Conservation (phyloP, 2,113 vertebrate genomes). For the Ochotona princeps region DNA sequence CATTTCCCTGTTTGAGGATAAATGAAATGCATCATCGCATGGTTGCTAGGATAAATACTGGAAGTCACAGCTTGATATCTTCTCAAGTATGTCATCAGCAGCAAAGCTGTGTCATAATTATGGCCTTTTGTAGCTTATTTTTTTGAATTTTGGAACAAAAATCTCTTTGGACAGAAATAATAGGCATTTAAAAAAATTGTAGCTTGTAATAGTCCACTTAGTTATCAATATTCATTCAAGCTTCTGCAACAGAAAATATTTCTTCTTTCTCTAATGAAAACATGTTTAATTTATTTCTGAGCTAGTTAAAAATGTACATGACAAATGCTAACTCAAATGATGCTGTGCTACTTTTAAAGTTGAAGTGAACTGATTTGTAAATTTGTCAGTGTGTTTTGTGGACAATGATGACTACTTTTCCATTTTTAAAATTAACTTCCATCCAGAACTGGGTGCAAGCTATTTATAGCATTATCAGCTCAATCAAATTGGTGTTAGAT, state of each 20-base stretch:
- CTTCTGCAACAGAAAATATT: background rate
- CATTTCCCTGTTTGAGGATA: background rate
- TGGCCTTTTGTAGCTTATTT: background rate
- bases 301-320: constrained; percentile 20
- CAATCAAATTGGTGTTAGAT: constrained; percentile 48
- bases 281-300: background rate
- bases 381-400: constrained; percentile 33
- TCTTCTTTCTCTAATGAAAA: constrained; percentile 9
- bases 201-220: background rate
- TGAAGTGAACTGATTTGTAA: constrained; percentile 63
- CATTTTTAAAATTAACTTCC: constrained; percentile 67
- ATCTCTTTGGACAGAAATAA: background rate
- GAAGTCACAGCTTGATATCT: background rate
- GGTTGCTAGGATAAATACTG: background rate
- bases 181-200: background rate
- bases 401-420: constrained; percentile 46
- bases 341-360: constrained; percentile 41
- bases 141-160: background rate
- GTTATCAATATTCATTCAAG: background rate
- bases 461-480: constrained; percentile 59
- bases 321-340: constrained; percentile 20
- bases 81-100: background rate
- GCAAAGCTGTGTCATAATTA: background rate
- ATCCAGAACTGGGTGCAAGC: constrained; percentile 46
- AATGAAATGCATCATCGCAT: background rate